Evolutionary conservation across 2,888 invertebrate genomes (phyloP), one percentile per base, ranked within the genome.

Genomic region (Auanema freiburgensis): DNA sequence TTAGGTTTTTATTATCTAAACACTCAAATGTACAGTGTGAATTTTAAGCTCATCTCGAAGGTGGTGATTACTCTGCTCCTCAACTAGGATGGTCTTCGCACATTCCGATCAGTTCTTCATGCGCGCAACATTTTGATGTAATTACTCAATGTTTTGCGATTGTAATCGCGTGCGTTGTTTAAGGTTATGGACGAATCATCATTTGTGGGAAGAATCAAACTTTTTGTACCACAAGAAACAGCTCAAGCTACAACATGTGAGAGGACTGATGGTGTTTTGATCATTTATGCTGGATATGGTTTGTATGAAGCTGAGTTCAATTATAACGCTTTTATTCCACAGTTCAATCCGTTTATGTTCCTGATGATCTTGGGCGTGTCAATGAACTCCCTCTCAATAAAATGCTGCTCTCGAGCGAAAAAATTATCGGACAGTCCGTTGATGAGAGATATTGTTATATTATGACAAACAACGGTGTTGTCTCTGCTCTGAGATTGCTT

Each of bases 261-360:
- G 12, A 55, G 55, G 16, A 60, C 60, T 1, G 60, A 60, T 18
- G 60, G 60, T 8, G 40, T 60, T 10, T 18, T 60, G 10, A 23
- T 60, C 6, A 24, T 60, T n/a, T 55, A 60, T 60, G 50, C 54
- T 23, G 43, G 23, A 18, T 60, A 40, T 40, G 46, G 60, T 60
- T 33, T 49, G 57, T 8, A 23, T 5, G 10, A 5, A 46, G 4
- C 46, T 5, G 46, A 46, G 10, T 18, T 5, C 4, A 3, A 46
- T 18, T 10, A n/a, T 46, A 16, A 21, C 10, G 16, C 16, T 16
- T 59, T 59, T 40, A n/a, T n/a, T n/a, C n/a, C n/a, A n/a, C 49
- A 59, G 59, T 52, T 33, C 52, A 52, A 16, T 59, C 59, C 10
- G 14, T 59, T 14, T 59, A 42, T 51, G 18, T 59, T 4, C 59